Conservation (phyloP, 2,113 vertebrate genomes). For the Ramphastos sulfuratus region DNA sequence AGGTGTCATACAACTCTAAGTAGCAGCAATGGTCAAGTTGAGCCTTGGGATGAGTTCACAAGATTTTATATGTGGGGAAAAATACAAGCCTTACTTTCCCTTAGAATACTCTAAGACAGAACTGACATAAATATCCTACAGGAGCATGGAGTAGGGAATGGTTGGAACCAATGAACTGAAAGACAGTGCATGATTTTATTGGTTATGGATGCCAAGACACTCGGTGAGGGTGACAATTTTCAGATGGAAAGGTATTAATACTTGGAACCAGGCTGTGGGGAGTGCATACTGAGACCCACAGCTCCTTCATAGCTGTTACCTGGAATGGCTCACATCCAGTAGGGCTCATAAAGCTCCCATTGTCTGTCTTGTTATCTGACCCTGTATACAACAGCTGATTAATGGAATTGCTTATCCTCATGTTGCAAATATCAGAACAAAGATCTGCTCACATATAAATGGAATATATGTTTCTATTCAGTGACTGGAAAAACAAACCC, state of each 20-base stretch:
- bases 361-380: background rate
- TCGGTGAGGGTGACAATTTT: background rate
- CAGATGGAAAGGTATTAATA: background rate
- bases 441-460: background rate
- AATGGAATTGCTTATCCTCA: background rate
- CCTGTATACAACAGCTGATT: background rate
- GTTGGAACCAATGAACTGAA: background rate
- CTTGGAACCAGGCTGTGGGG: background rate
- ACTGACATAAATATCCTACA: background rate
- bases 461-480: background rate
- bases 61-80: background rate
- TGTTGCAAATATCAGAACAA: background rate
- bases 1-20: background rate
- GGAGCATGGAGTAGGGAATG: background rate
- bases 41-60: background rate
- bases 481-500: background rate
- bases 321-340: background rate
- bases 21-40: background rate
- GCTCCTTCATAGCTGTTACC: background rate
- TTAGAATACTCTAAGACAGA: background rate
- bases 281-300: background rate
- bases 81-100: background rate
- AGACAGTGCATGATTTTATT: background rate
- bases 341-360: background rate
- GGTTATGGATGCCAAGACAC: background rate